Evolutionary conservation across 2,888 invertebrate genomes (phyloP).

Genomic region (Cecidostiba fungosa): DNA sequence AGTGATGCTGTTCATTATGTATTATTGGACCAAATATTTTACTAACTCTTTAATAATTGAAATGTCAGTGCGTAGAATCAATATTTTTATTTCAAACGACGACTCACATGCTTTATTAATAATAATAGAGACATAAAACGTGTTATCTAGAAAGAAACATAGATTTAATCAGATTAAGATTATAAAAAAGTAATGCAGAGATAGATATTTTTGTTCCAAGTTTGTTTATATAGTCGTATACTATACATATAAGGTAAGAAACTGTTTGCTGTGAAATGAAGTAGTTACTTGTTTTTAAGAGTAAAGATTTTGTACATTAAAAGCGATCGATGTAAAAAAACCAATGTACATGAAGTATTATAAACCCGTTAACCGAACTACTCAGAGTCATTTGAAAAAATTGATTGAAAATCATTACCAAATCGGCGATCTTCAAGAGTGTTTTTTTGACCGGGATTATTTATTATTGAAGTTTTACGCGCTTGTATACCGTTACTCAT

Average conservation of each 20-base stretch:
- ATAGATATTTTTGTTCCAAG: conserved; percentile 57
- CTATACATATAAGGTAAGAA: conserved; percentile 49
- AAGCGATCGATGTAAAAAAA: conserved; percentile 52
- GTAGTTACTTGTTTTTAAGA: conserved; percentile 62
- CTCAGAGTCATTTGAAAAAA: conserved; percentile 1
- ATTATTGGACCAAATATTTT: conserved; percentile 15
- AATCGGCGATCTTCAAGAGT: conserved; percentile 15
- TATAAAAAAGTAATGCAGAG: conserved; percentile 17
- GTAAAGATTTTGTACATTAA: conserved; percentile 57
- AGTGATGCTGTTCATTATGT: background rate
- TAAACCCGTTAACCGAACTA: conserved; percentile 13
- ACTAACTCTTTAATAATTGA: conserved; percentile 10
- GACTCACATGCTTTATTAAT: conserved; percentile 35
- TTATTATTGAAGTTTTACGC: conserved; percentile 46
- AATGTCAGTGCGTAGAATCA: background rate
- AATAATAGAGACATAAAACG: conserved; percentile 15
- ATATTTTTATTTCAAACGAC: conserved; percentile 24
- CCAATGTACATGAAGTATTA: conserved; percentile 57
- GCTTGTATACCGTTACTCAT: conserved; percentile 41
- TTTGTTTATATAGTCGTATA: conserved; percentile 51
- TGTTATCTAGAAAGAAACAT: conserved; percentile 7
- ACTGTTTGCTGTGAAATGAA: conserved; percentile 59
- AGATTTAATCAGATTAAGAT: conserved; percentile 30
- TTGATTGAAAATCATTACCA: conserved; percentile 10
- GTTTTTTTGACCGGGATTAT: conserved; percentile 28